Percentiles rank a stretch among this genome's conserved stretches.
Evolutionary conservation across 2,113 vertebrate species (phyloP).

Genomic region (Takifugu bimaculatus): DNA sequence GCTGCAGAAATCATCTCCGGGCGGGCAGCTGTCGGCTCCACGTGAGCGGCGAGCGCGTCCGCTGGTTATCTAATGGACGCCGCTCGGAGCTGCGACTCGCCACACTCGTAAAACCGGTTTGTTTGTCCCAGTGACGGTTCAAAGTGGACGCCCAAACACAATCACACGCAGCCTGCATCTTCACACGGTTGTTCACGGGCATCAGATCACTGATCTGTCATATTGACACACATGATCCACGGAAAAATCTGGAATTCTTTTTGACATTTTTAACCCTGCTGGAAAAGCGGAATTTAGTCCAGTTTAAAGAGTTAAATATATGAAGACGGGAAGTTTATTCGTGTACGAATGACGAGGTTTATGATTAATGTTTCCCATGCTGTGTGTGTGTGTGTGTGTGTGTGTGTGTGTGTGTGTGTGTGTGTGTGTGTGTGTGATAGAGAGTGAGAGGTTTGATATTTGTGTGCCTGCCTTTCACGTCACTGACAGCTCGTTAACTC

Average conservation of each 20-base stretch:
- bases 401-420: constrained; percentile 14
- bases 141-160: neutral
- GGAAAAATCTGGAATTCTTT: no score
- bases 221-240: no score
- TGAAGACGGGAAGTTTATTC: constrained; percentile 3
- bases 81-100: no score
- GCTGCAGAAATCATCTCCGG: constrained; percentile 27
- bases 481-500: constrained; percentile 34
- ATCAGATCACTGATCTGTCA: no score
- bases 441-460: no score
- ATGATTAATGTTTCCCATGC: neutral
- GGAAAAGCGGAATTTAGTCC: neutral
- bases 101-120: neutral
- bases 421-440: constrained; percentile 27
- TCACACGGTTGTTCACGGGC: no score
- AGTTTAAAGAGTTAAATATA: neutral
- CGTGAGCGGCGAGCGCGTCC: no score
- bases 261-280: neutral
- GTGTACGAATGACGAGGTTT: constrained; percentile 21
- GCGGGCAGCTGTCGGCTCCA: neutral
- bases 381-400: constrained; percentile 24
- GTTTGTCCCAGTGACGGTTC: neutral
- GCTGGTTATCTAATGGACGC: no score
- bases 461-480: constrained; percentile 21
- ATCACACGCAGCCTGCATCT: no score